These are phyloP conservation scores for Cataglyphis altisquamis DNA, from an alignment of 2,888 invertebrate species.

Conservation along the genomic window DNA sequence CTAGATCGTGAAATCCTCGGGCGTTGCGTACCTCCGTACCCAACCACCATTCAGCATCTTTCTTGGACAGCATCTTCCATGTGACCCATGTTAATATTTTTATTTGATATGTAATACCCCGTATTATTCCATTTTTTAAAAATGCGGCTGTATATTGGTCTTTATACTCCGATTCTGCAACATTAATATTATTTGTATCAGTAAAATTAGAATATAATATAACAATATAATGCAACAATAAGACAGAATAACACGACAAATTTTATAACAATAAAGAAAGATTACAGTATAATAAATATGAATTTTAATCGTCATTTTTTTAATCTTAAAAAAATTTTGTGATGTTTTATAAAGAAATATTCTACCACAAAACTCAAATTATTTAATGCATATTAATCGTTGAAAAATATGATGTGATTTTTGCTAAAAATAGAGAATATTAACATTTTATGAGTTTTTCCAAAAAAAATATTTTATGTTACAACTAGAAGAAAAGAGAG, in stretches of 20 bases:
- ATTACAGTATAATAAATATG: background rate
- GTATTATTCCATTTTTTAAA: background rate
- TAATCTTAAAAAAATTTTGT: background rate
- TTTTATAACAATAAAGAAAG: background rate
- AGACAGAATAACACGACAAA: background rate
- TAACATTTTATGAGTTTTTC: background rate
- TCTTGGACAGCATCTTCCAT: constrained; percentile 1
- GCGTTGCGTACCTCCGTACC: constrained; percentile 7
- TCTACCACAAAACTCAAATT: background rate
- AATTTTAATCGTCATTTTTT: background rate
- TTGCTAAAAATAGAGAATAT: background rate
- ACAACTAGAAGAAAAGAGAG: background rate
- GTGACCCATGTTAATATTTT: background rate
- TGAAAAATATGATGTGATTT: background rate
- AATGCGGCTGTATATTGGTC: background rate
- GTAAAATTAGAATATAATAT: background rate
- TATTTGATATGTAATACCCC: constrained; percentile 1
- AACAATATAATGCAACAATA: background rate
- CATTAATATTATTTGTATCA: background rate
- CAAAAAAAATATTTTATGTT: background rate
- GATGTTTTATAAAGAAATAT: background rate
- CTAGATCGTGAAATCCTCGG: constrained; percentile 32
- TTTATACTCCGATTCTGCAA: background rate
- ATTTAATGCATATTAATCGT: background rate
- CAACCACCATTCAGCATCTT: background rate